A percentile compares a stretch with the other conserved stretches of the same genome.
Evolutionary conservation across 2,797 vertebrate genomes (phyloP).

Genomic region (Pterois miles): DNA sequence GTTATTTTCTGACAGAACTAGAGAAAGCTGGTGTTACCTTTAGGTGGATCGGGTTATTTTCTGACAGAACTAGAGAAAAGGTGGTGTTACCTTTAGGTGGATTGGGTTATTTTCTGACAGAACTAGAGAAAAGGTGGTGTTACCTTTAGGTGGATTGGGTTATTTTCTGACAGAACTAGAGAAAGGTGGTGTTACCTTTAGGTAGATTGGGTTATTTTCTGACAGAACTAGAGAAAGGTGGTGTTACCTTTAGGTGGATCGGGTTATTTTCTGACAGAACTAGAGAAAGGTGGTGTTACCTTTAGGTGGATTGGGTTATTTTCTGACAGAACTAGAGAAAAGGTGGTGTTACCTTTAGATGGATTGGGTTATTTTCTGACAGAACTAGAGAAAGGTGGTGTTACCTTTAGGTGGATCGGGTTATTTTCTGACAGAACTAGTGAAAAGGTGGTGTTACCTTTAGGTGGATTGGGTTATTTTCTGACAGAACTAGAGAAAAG

Average conservation of each 20-base stretch:
- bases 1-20: not conserved
- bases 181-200: not conserved
- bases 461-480: not conserved
- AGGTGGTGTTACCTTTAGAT: not conserved
- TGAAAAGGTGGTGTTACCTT: not conserved
- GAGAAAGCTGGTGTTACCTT: not conserved
- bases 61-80: not conserved
- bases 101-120: not conserved
- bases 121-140: not conserved
- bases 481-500: not conserved
- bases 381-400: not conserved
- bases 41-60: not conserved
- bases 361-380: not conserved
- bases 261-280: not conserved
- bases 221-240: not conserved
- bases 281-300: not conserved
- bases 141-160: not conserved
- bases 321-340: not conserved
- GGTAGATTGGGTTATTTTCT: not conserved
- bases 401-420: not conserved
- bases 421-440: not conserved
- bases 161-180: not conserved
- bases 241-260: not conserved
- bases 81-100: not conserved
- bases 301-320: not conserved